Evolutionary conservation across 2,888 invertebrate genomes (phyloP).

Genomic region (Nymphalis urticae): DNA sequence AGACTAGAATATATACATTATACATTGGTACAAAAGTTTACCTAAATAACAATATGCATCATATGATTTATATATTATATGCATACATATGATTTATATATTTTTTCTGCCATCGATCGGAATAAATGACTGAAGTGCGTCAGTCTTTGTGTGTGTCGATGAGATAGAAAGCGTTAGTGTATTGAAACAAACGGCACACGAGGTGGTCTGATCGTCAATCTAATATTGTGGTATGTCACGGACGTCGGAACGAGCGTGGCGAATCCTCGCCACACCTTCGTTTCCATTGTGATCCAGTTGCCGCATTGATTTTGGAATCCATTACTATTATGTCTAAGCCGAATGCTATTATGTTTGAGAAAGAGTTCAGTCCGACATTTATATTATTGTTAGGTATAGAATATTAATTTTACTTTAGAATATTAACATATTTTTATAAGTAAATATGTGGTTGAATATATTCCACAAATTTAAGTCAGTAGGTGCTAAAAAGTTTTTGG

Average conservation of each 20-base stretch:
- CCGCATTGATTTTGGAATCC: slow-evolving; percentile 48
- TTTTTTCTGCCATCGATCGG: no score
- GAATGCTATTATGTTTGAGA: slow-evolving; percentile 48
- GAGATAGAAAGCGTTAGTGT: slow-evolving; percentile 7
- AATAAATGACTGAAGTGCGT: no score
- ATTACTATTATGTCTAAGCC: slow-evolving; percentile 60
- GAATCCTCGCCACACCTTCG: slow-evolving; percentile 56
- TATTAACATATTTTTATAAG: no score
- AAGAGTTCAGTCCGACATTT: background rate
- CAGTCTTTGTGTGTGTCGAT: no score
- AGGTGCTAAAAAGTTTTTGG: no score
- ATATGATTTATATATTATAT: no score
- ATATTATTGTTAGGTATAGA: background rate
- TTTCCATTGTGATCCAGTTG: slow-evolving; percentile 47
- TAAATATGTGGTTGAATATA: no score
- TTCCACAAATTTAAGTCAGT: no score
- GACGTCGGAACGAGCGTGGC: slow-evolving; percentile 46
- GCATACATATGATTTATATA: no score
- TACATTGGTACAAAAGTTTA: no score
- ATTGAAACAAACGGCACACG: slow-evolving; percentile 44
- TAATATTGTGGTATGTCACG: slow-evolving; percentile 62
- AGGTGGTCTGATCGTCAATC: slow-evolving; percentile 70
- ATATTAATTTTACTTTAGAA: background rate
- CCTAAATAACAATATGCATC: no score
- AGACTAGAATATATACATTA: no score